Conservation (phyloP, 2,113 vertebrate genomes). For the Zeus faber region DNA sequence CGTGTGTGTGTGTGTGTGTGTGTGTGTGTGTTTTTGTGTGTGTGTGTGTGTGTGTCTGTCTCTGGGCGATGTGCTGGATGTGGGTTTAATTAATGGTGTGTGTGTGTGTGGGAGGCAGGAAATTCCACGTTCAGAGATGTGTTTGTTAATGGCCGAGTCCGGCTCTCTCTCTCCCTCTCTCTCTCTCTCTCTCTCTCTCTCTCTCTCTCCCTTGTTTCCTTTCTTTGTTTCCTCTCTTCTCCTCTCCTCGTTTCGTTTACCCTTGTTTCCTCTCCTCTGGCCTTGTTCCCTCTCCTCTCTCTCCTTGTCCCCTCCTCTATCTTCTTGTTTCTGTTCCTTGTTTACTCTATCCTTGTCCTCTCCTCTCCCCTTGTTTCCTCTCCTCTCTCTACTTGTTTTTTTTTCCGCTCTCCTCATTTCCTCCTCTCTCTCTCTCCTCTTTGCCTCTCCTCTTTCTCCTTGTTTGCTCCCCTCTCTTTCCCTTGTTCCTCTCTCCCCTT, state of each 20-base stretch:
- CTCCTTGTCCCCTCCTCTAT: neutral
- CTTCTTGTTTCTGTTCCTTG: too few relatives aligned
- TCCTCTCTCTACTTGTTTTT: too few relatives aligned
- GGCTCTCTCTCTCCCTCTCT: neutral
- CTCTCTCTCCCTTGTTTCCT: constrained; percentile 16
- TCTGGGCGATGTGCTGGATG: constrained; percentile 11
- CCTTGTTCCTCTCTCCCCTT: neutral
- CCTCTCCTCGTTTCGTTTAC: neutral
- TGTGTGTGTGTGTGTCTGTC: constrained; percentile 9
- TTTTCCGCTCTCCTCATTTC: constrained; percentile 2
- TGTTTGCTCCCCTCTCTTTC: neutral
- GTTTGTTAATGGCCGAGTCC: too few relatives aligned
- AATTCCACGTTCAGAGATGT: too few relatives aligned
- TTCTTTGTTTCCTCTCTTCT: constrained; percentile 27
- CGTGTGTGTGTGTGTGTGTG: too few relatives aligned
- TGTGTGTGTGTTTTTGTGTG: too few relatives aligned
- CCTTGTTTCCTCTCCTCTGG: constrained; percentile 16
- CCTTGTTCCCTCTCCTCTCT: neutral
- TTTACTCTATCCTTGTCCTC: neutral
- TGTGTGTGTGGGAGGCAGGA: constrained; percentile 2
- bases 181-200: neutral
- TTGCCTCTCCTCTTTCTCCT: neutral
- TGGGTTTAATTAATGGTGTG: too few relatives aligned
- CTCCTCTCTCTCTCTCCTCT: constrained; percentile 1
- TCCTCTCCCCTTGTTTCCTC: neutral